Conservation (phyloP, 2,113 vertebrate genomes). For the Psammodynastes pulverulentus region DNA sequence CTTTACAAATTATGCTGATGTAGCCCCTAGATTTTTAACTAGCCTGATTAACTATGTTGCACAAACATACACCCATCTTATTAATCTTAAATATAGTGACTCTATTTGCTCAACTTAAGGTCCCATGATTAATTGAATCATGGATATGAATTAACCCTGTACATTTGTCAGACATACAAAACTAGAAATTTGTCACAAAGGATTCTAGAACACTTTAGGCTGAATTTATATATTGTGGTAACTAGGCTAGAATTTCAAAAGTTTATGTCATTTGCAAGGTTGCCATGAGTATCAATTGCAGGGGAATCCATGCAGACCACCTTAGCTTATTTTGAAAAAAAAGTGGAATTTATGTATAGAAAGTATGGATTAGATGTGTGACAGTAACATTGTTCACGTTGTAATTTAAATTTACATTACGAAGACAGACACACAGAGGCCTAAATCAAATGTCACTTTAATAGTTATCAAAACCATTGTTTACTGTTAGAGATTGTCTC, state of each 20-base stretch:
- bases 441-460: neutral
- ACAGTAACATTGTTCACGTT: neutral
- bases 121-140: neutral
- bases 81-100: no score
- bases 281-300: neutral
- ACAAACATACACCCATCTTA: no score
- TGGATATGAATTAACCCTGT: neutral
- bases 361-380: neutral
- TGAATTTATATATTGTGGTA: neutral
- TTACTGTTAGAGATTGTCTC: neutral
- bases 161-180: neutral
- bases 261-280: neutral
- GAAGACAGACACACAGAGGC: neutral
- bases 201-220: neutral
- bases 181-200: neutral
- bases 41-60: no score
- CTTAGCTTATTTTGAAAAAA: neutral
- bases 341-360: neutral
- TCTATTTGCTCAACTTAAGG: no score
- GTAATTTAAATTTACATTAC: neutral
- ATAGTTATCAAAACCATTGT: neutral
- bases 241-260: neutral
- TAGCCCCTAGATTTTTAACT: no score
- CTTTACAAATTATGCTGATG: no score
- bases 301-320: neutral